A percentile compares a stretch with the other conserved stretches of the same genome.
Conservation (phyloP, 2,888 invertebrate genomes). For the Rhagophthalmus giganteus region DNA sequence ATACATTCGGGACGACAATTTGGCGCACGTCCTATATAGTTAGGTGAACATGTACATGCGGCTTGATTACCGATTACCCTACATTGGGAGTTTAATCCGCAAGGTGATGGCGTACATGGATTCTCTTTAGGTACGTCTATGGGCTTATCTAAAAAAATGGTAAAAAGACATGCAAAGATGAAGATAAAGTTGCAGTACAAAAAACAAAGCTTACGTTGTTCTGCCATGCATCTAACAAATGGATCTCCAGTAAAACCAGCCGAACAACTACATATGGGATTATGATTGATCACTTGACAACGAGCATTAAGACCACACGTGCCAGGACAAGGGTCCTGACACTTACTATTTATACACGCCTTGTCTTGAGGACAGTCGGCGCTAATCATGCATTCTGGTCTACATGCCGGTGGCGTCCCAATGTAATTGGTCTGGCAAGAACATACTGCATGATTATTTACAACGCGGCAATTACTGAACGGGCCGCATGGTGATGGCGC, state of each 20-base stretch:
- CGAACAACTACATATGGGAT: constrained; percentile 81
- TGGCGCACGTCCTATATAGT: constrained; percentile 81
- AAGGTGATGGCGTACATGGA: constrained; percentile 81
- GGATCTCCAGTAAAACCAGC: constrained; percentile 79
- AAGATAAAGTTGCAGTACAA: constrained; percentile 28
- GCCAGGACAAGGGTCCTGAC: constrained; percentile 79
- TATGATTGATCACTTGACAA: constrained; percentile 83
- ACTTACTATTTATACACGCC: constrained; percentile 79
- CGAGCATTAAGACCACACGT: constrained; percentile 82
- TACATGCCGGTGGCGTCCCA: constrained; percentile 75
- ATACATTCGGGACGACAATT: constrained; percentile 86
- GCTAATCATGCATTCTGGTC: constrained; percentile 81
- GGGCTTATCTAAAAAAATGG: constrained; percentile 61
- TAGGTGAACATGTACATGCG: constrained; percentile 77
- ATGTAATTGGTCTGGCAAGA: constrained; percentile 77
- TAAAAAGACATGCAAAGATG: constrained; percentile 32
- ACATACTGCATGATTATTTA: constrained; percentile 76
- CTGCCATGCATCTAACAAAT: constrained; percentile 70
- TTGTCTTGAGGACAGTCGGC: constrained; percentile 80
- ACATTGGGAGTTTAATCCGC: constrained; percentile 84
- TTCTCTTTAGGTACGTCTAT: constrained; percentile 59
- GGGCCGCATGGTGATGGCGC: constrained; percentile 77
- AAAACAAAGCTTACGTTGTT: constrained; percentile 64
- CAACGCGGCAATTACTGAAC: constrained; percentile 74
- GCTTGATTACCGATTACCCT: constrained; percentile 74